Conservation (phyloP, 1,140 invertebrate species). For the Eriocheir sinensis region DNA sequence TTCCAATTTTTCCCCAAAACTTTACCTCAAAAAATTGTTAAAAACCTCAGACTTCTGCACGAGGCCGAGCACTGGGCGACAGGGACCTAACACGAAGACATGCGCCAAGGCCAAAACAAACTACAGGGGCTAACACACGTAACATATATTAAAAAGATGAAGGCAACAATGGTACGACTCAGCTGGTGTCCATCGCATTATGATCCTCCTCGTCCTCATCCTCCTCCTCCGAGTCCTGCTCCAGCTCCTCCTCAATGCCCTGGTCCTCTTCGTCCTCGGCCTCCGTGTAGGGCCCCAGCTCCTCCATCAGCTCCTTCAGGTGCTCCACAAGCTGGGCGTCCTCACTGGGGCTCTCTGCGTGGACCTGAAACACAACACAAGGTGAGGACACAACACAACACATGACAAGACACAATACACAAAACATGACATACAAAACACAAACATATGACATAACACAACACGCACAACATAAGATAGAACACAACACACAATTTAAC, state of each 20-base stretch:
- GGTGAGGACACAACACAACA: no score
- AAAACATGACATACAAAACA: no score
- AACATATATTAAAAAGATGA: not conserved
- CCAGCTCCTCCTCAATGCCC: constrained; percentile 63
- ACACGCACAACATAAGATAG: no score
- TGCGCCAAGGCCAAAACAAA: not conserved
- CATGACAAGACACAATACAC: no score
- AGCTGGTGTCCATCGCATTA: constrained; percentile 61
- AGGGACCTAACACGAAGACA: no score
- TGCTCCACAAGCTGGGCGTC: constrained; percentile 70
- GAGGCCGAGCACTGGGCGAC: no score
- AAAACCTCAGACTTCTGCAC: no score
- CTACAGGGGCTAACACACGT: not conserved
- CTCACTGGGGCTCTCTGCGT: constrained; percentile 49
- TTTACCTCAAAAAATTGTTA: no score
- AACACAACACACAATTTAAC: no score
- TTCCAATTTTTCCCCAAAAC: no score
- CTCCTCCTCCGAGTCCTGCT: constrained; percentile 63
- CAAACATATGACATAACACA: no score
- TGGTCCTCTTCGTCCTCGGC: constrained; percentile 55
- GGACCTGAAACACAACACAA: constrained; percentile 42
- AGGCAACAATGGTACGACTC: no score
- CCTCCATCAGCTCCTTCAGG: constrained; percentile 70
- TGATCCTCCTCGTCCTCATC: constrained; percentile 57
- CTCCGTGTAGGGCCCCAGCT: constrained; percentile 75